phyloP scores from a whole-genome alignment of 2,113 vertebrate species.

The Cheirogaleus medius region DNA sequence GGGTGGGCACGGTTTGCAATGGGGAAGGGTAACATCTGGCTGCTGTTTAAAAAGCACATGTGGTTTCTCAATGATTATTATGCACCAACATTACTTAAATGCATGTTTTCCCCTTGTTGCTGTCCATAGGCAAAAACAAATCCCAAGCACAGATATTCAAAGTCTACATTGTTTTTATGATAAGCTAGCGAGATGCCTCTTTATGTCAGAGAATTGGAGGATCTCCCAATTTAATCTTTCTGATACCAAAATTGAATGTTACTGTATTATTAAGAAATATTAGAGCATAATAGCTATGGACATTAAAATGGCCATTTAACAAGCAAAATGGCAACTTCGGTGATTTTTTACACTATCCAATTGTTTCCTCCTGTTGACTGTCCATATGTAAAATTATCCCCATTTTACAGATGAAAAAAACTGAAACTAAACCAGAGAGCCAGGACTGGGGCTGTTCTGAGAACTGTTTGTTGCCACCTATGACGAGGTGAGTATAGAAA shows the following conservation, averaged over 20 bases:
- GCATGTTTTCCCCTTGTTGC: not conserved
- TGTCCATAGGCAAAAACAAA: constrained; percentile 14
- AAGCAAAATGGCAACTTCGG: not conserved
- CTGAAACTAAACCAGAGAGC: not conserved
- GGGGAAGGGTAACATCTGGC: constrained; percentile 63
- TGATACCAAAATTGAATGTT: not conserved
- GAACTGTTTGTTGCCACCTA: not conserved
- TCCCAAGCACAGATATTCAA: not conserved
- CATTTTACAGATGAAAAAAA: not conserved
- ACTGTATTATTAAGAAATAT: not conserved
- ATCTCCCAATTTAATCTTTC: not conserved
- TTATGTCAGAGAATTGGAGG: not conserved
- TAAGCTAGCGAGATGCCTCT: not conserved
- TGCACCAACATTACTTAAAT: constrained; percentile 19
- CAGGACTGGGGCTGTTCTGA: not conserved
- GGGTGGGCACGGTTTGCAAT: not conserved
- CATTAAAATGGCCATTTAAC: not conserved
- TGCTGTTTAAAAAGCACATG: constrained; percentile 42
- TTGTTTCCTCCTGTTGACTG: not conserved
- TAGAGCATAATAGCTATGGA: not conserved
- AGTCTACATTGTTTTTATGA: not conserved
- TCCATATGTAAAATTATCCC: not conserved
- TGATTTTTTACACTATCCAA: not conserved
- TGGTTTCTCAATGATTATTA: constrained; percentile 38
- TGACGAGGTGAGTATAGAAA: not conserved